Percentiles rank a stretch among this genome's conserved stretches.
Conservation (phyloP, 2,113 vertebrate genomes). For the Trichomycterus rosablanca region DNA sequence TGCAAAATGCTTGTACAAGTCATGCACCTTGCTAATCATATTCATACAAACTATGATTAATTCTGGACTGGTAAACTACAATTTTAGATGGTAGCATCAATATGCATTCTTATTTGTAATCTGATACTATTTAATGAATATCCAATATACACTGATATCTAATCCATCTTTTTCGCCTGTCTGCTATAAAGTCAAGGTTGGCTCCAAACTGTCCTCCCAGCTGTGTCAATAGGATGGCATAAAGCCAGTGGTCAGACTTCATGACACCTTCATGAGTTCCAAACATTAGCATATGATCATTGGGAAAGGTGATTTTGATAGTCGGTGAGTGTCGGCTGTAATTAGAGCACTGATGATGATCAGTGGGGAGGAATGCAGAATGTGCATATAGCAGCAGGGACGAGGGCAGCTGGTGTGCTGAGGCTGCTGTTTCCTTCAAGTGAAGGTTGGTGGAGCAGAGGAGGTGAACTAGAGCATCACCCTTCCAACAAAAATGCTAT, state of each 20-base stretch:
- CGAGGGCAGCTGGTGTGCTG: conserved; percentile 21
- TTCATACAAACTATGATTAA: too few species aligned
- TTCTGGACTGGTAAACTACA: too few species aligned
- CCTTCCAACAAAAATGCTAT: neutral
- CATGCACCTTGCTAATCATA: too few species aligned
- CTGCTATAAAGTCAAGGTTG: neutral
- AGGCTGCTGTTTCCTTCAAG: conserved; percentile 24
- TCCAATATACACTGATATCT: neutral
- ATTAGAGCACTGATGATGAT: conserved; percentile 59
- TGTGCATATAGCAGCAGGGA: conserved; percentile 41
- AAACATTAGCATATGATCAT: conserved; percentile 53
- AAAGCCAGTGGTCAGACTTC: conserved; percentile 45
- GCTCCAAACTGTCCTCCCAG: neutral
- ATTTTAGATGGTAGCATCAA: too few species aligned
- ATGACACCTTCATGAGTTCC: conserved; percentile 42
- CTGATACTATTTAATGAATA: too few species aligned
- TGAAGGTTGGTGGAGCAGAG: conserved; percentile 17
- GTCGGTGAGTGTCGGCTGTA: conserved; percentile 60
- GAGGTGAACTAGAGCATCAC: neutral
- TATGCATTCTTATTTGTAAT: too few species aligned
- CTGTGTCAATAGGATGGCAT: conserved; percentile 47
- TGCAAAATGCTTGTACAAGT: too few species aligned
- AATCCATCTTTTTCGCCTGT: conserved; percentile 23
- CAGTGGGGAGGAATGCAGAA: conserved; percentile 52
- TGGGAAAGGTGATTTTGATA: conserved; percentile 64